A percentile compares a stretch with the other conserved stretches of the same genome.
Evolutionary conservation across 2,113 vertebrate species (phyloP).

Genomic region (Hippotragus niger): DNA sequence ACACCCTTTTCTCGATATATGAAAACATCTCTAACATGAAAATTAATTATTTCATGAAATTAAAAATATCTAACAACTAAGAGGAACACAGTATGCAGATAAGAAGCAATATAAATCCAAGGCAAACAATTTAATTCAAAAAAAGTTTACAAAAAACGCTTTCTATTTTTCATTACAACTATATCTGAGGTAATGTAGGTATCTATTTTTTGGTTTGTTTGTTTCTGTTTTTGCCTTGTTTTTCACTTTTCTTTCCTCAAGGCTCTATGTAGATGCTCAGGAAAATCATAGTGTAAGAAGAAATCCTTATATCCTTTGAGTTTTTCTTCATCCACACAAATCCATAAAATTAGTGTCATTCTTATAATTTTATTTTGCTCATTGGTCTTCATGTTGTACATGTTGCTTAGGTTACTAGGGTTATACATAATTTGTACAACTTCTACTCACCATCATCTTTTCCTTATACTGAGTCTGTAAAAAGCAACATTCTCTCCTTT

Average conservation of each 20-base stretch:
- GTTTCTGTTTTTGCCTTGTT: not conserved
- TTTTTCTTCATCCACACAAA: not conserved
- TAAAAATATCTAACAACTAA: not conserved
- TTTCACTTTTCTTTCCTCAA: not conserved
- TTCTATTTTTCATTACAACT: not conserved
- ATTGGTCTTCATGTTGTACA: not conserved
- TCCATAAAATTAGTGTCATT: not conserved
- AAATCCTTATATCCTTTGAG: not conserved
- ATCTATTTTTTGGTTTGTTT: not conserved
- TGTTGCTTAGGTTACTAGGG: not conserved
- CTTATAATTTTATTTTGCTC: not conserved
- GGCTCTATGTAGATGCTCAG: not conserved
- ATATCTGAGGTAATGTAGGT: not conserved
- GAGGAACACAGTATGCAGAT: not conserved
- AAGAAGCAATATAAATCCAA: not conserved
- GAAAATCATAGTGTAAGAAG: not conserved
- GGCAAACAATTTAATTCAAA: not conserved
- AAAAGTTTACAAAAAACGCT: not conserved
- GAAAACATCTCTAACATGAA: not conserved
- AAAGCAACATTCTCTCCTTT: not conserved
- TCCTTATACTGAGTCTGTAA: rapidly evolving
- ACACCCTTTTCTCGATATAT: not conserved
- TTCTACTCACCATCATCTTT: rapidly evolving
- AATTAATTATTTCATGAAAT: not conserved
- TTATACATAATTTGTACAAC: not conserved